A percentile compares a stretch with the other conserved stretches of the same genome.
Evolutionary conservation across 2,113 vertebrate species (phyloP).

Genomic region (Turnix velox): DNA sequence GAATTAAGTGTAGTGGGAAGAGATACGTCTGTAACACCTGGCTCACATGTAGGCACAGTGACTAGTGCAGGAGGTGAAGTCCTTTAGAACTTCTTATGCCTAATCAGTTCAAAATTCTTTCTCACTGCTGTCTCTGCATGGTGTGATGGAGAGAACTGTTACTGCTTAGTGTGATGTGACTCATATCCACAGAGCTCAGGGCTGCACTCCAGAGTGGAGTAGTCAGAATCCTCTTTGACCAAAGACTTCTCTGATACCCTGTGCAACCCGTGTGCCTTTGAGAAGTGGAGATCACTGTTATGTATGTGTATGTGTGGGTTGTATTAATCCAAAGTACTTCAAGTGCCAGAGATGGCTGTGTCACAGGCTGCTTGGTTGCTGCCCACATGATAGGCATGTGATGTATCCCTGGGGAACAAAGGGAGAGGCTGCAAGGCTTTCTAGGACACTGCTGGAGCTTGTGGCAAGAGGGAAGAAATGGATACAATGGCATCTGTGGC

Average conservation of each 20-base stretch:
- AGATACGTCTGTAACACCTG: background rate
- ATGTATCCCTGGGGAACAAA: background rate
- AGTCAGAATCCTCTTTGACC: background rate
- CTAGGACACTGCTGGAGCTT: background rate
- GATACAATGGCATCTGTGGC: background rate
- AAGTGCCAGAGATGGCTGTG: background rate
- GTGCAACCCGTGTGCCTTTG: background rate
- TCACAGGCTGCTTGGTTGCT: background rate
- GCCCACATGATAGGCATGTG: background rate
- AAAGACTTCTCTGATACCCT: background rate
- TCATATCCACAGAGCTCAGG: accelerated
- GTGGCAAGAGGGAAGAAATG: background rate
- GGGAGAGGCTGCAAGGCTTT: background rate
- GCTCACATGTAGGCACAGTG: background rate
- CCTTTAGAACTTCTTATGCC: background rate
- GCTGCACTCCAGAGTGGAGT: background rate
- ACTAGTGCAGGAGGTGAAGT: background rate
- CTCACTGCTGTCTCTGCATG: background rate
- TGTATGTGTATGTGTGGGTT: accelerated
- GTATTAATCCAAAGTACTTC: background rate
- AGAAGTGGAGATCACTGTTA: background rate
- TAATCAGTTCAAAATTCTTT: background rate
- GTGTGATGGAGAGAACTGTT: background rate
- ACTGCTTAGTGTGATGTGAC: accelerated
- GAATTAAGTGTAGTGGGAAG: background rate